phyloP scores from a whole-genome alignment of 1,140 invertebrate species.

The Lordiphosa stackelbergi region DNA sequence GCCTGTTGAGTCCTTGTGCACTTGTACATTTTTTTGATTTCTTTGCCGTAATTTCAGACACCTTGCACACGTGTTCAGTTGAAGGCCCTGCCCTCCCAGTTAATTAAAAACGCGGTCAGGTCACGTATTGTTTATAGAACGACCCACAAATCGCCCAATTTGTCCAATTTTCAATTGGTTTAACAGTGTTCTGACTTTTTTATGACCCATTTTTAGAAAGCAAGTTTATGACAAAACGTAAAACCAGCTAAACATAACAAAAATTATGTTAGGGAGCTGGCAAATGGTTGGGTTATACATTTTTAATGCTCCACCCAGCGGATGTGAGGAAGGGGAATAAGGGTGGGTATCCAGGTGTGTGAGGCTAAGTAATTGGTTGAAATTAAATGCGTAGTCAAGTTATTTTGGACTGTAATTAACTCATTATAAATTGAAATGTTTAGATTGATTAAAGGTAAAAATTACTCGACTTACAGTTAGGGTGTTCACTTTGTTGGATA shows the following conservation, averaged over 20 bases:
- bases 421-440: slow-evolving; percentile 7
- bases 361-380: slow-evolving; percentile 51
- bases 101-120: slow-evolving; percentile 58
- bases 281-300: slow-evolving; percentile 39
- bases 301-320: slow-evolving; percentile 40
- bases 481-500: no score
- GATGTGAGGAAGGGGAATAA: slow-evolving; percentile 4
- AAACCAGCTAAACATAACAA: slow-evolving; percentile 22
- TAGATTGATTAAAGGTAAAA: no score
- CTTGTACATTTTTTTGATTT: slow-evolving; percentile 33
- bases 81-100: slow-evolving; percentile 16
- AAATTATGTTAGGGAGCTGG: slow-evolving; percentile 35
- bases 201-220: slow-evolving; percentile 41
- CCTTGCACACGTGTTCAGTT: slow-evolving; percentile 23
- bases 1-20: no score
- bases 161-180: slow-evolving; percentile 10
- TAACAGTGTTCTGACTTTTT: slow-evolving; percentile 15
- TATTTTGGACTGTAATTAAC: slow-evolving; percentile 10
- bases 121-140: slow-evolving; percentile 48
- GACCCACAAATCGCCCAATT: slow-evolving; percentile 5
- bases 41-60: slow-evolving; percentile 11
- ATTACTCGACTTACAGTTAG: no score
- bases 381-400: neutral
- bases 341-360: slow-evolving; percentile 5
- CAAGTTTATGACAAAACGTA: slow-evolving; percentile 40